These are phyloP conservation scores for Alaudala cheleensis DNA, from an alignment of 2,113 vertebrate species.

Conservation along the genomic window DNA sequence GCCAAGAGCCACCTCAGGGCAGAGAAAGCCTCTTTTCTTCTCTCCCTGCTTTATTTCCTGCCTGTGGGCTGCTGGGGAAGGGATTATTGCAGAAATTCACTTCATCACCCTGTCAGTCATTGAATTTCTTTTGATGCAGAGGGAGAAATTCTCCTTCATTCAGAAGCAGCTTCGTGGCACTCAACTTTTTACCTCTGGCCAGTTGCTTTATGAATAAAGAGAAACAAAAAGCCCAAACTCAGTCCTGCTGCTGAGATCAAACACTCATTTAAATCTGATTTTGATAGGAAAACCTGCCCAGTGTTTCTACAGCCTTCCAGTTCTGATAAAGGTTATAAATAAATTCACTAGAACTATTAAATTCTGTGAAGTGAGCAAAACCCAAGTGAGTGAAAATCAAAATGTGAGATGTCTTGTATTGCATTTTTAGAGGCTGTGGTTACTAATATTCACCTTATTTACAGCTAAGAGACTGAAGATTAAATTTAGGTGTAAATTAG, in stretches of 20 bases:
- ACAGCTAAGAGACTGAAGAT: neutral
- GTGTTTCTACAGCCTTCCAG: neutral
- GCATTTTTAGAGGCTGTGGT: neutral
- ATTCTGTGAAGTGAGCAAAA: neutral
- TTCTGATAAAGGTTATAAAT: neutral
- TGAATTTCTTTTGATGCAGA: neutral
- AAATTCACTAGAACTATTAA: neutral
- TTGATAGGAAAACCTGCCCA: neutral
- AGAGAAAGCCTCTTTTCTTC: neutral
- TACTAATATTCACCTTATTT: neutral
- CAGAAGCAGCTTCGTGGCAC: neutral
- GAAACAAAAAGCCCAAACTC: neutral
- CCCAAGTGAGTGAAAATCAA: neutral
- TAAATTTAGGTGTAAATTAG: neutral
- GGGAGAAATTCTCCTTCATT: neutral
- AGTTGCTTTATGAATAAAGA: neutral
- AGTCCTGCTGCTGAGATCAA: neutral
- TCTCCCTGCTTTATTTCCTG: neutral
- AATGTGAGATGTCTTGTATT: neutral
- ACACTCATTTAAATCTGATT: neutral
- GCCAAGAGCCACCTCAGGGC: neutral
- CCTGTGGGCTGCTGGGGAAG: neutral
- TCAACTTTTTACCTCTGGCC: neutral
- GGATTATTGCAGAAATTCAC: slow-evolving; percentile 21
- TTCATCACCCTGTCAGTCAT: slow-evolving; percentile 17